Evolutionary conservation across 2,888 invertebrate species (phyloP), one percentile per base, ranked within the genome.

Genomic region (Julus scanicus): DNA sequence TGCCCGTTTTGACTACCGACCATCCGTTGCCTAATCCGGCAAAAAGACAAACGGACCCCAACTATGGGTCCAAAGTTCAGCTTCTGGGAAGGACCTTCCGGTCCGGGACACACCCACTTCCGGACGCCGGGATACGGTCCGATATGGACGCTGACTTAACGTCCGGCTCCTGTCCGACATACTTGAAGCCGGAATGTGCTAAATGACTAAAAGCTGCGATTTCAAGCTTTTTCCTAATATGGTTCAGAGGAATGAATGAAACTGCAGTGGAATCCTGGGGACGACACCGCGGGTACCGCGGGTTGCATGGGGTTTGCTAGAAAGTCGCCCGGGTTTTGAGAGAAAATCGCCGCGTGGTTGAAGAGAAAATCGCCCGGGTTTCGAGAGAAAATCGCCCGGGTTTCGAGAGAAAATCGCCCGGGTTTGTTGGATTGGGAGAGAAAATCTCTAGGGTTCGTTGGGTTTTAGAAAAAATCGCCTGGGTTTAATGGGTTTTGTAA

Each of bases 211-310:
- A 80, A 80, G 29, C 37, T 29, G 29, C 29, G 37, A 80, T 71
- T 87, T 57, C 85, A 57, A 37, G 80, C 20, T 49, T 87, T 86
- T 86, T 85, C 89, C 89, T 89, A 88, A 88, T 89, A 89, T 85
- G 89, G 89, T 53, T 49, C 86, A 86, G 71, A 80, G 88, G 89
- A 89, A 89, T 89, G 88, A 89, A 88, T 88, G 88, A 88, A 88
- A 85, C 44, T 53, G 84, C 80, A 86, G 44, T 49, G 86, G 89
- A 89, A 89, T 89, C 88, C 63, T 49, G 37, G 80, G 29, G 37
- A 20, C 11, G 80, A 29, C 9, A 37, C 37, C 80, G 13, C 13
- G 37, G 37, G 8, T 29, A 29, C 9, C 20, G 71, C 29, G 13
- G 37, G 20, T 80, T 80, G 29, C 9, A 20, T 20, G 20, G 20